These are phyloP conservation scores for Acrocera orbiculus DNA, from an alignment of 2,888 invertebrate genomes.

Conservation along the genomic window DNA sequence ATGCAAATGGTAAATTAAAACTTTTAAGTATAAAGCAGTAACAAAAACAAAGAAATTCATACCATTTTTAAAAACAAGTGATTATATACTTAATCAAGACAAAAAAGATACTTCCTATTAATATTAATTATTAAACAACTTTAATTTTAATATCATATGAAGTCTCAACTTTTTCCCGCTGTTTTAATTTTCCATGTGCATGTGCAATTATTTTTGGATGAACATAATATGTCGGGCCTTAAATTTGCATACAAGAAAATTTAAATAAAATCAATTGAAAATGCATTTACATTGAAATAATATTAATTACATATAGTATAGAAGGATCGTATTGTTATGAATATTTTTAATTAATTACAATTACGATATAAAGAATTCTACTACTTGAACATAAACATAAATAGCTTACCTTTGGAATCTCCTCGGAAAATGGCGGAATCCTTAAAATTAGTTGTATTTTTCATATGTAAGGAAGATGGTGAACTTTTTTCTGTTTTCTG, in stretches of 20 bases:
- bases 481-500: too few species aligned
- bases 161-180: constrained; percentile 25
- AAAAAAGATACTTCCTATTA: too few species aligned
- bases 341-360: neutral
- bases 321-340: neutral
- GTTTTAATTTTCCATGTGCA: constrained; percentile 25
- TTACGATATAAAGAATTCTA: neutral
- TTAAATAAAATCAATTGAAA: neutral
- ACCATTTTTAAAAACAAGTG: too few species aligned
- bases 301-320: neutral
- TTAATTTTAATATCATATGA: constrained; percentile 32
- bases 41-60: too few species aligned
- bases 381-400: neutral
- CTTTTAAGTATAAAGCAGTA: too few species aligned
- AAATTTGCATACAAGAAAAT: neutral
- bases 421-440: constrained; percentile 14
- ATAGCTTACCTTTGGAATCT: constrained; percentile 19
- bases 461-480: constrained; percentile 3
- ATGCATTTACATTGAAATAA: neutral
- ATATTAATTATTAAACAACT: constrained; percentile 21
- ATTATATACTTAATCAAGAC: too few species aligned
- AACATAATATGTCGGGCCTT: constrained; percentile 24
- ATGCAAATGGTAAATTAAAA: too few species aligned
- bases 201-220: constrained; percentile 27
- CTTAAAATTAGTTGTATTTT: constrained; percentile 12